A percentile compares a stretch with the other conserved stretches of the same genome.
Evolutionary conservation across 2,113 vertebrate genomes (phyloP).

Genomic region (Trogon melanurus): DNA sequence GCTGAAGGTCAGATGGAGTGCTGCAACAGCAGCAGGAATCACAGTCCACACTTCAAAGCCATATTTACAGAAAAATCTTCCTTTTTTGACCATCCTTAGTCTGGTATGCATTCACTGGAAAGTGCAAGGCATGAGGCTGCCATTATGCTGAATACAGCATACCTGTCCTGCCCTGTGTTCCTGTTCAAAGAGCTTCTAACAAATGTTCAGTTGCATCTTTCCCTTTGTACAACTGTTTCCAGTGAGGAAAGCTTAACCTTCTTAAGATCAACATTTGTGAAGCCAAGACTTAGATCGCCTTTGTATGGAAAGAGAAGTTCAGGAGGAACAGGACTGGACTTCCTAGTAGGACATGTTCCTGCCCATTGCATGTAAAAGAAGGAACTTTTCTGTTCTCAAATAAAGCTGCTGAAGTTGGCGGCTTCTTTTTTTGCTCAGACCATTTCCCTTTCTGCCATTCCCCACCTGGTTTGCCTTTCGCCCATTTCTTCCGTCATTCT

Average conservation of each 20-base stretch:
- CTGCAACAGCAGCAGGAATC: background rate
- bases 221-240: background rate
- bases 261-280: background rate
- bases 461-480: background rate
- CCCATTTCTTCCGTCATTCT: background rate
- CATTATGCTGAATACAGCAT: background rate
- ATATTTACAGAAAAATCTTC: background rate
- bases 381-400: background rate
- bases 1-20: background rate
- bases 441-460: background rate
- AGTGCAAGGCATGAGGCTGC: background rate
- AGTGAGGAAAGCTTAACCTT: background rate
- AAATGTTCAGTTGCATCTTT: background rate
- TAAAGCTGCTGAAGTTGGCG: background rate
- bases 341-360: background rate
- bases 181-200: background rate
- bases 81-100: background rate
- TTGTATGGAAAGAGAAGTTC: background rate
- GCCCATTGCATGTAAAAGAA: background rate
- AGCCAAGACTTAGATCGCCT: background rate
- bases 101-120: background rate
- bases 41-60: background rate
- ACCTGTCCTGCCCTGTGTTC: background rate
- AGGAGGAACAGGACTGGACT: background rate
- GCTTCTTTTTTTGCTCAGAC: background rate